Evolutionary conservation across 2,888 invertebrate species (phyloP).

Genomic region (Anarsia innoxiella): DNA sequence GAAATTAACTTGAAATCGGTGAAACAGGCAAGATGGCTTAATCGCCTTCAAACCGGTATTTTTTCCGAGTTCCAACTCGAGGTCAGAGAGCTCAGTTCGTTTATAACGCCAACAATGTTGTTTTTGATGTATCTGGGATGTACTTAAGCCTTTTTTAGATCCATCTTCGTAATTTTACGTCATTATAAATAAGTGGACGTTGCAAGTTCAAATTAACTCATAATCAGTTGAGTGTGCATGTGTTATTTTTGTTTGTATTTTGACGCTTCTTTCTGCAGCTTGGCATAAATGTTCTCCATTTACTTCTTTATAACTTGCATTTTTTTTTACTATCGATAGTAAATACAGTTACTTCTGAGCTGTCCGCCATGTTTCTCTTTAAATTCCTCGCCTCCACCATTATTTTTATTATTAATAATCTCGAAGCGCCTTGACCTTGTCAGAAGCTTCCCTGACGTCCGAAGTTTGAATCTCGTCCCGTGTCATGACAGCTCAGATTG

Average conservation of each 20-base stretch:
- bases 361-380: not conserved
- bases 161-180: no score
- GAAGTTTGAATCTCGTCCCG: conserved; percentile 29
- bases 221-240: no score
- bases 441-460: conserved; percentile 22
- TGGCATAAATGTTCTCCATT: no score
- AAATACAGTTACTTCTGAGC: not conserved
- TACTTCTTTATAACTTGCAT: no score
- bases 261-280: no score
- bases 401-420: no score
- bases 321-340: no score
- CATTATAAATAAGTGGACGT: no score
- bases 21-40: conserved; percentile 63
- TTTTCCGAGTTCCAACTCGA: conserved; percentile 33
- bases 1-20: conserved; percentile 66
- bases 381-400: no score
- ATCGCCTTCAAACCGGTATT: conserved; percentile 52
- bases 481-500: conserved; percentile 40
- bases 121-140: conserved; percentile 41
- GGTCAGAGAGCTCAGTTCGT: conserved; percentile 23
- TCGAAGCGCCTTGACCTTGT: conserved; percentile 45
- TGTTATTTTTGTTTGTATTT: no score
- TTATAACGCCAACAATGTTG: conserved; percentile 25
- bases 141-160: no score
- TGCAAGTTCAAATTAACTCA: no score